Evolutionary conservation across 2,113 vertebrate genomes (phyloP).

Genomic region (Ciconia maguari): DNA sequence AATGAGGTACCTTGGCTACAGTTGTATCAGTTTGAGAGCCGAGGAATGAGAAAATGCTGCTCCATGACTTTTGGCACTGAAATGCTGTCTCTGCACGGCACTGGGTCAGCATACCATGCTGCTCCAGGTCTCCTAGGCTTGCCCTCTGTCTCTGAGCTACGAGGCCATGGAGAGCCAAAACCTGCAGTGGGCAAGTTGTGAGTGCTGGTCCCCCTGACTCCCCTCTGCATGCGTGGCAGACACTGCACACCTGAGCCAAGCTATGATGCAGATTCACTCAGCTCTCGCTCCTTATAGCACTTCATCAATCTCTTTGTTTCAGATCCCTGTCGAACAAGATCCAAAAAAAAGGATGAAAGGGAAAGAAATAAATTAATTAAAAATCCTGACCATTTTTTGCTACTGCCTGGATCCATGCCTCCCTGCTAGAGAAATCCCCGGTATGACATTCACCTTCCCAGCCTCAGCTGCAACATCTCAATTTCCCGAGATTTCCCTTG

Average conservation of each 20-base stretch:
- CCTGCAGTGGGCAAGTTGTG: background rate
- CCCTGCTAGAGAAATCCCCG: background rate
- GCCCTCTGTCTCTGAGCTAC: background rate
- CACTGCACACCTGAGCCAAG: background rate
- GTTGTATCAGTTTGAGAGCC: accelerated
- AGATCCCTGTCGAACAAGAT: background rate
- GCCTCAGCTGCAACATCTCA: background rate
- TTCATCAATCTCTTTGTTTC: background rate
- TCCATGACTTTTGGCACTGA: background rate
- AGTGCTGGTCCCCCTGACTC: background rate
- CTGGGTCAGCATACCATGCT: background rate
- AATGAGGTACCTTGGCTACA: background rate
- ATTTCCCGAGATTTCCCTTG: background rate
- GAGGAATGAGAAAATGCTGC: accelerated
- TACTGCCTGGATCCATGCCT: background rate
- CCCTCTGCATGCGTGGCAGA: accelerated
- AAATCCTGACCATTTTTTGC: background rate
- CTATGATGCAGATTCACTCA: accelerated
- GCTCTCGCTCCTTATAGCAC: background rate
- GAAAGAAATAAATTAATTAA: background rate
- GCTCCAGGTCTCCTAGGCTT: background rate
- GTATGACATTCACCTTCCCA: background rate
- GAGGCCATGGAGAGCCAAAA: background rate
- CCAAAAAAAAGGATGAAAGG: background rate
- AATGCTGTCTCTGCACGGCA: background rate